phyloP scores from a whole-genome alignment of 1,140 invertebrate genomes.

The Heliconius himera region DNA sequence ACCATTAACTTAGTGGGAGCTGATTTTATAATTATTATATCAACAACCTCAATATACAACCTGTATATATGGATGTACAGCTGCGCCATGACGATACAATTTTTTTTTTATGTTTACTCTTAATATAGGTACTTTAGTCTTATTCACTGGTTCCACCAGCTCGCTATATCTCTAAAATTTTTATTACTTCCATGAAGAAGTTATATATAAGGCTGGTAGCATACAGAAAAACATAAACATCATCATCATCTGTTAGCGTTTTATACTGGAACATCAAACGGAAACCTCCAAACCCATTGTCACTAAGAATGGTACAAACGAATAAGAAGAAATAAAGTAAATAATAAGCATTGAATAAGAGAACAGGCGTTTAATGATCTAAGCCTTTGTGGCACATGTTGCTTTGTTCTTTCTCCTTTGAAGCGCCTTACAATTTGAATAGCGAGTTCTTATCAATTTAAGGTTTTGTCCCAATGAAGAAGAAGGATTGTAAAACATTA shows the following conservation, averaged over 20 bases:
- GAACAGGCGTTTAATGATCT: constrained; percentile 30
- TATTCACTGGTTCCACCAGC: neutral
- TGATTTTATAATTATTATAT: no score
- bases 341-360: constrained; percentile 20
- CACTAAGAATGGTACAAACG: neutral
- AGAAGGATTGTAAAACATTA: neutral
- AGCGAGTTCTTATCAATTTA: constrained; percentile 19
- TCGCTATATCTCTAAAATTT: neutral
- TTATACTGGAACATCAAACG: constrained; percentile 13
- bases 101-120: neutral
- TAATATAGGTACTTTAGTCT: neutral
- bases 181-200: neutral
- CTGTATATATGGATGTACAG: no score
- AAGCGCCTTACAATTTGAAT: constrained; percentile 12
- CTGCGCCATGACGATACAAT: no score
- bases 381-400: constrained; percentile 50
- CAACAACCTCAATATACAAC: no score
- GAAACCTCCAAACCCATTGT: constrained; percentile 15
- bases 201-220: neutral
- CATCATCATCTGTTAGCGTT: neutral
- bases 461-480: neutral
- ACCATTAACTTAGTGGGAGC: no score
- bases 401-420: constrained; percentile 37
- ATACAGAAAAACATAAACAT: neutral
- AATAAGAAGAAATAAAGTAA: constrained; percentile 14